A percentile compares a stretch with the other conserved stretches of the same genome.
Conservation (phyloP, 1,140 invertebrate genomes). For the Argopecten irradians region DNA sequence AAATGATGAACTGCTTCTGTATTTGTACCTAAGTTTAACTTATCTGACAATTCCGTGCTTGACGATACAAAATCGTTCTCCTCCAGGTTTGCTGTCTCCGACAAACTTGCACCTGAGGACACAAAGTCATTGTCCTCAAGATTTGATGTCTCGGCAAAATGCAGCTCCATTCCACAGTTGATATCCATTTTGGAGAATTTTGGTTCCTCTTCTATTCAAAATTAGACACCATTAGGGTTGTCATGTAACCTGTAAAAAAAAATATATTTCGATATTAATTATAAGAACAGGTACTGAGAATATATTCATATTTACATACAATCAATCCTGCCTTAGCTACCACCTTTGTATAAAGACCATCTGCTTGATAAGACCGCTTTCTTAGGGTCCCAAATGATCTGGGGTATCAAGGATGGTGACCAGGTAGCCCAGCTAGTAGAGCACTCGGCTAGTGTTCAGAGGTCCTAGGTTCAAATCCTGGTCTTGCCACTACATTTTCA, state of each 20-base stretch:
- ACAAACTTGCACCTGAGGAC: constrained; percentile 14
- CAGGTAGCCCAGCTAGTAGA: too few species aligned
- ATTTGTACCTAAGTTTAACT: constrained; percentile 37
- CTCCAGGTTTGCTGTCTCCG: constrained; percentile 35
- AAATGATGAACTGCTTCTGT: constrained; percentile 38
- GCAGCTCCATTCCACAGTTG: constrained; percentile 48
- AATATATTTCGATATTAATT: neutral
- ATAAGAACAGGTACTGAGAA: too few species aligned
- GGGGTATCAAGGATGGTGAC: too few species aligned
- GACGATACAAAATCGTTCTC: constrained; percentile 33
- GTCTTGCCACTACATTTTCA: too few species aligned
- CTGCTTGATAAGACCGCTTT: too few species aligned
- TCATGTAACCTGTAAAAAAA: neutral
- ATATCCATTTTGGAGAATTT: constrained; percentile 44
- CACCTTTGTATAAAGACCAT: too few species aligned
- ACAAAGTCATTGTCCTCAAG: constrained; percentile 39
- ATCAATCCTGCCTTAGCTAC: too few species aligned
- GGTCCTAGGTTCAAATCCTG: too few species aligned
- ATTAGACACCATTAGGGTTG: neutral
- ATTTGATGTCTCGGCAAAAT: constrained; percentile 44
- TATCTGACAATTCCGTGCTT: constrained; percentile 34
- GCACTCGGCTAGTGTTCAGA: too few species aligned
- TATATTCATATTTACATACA: too few species aligned
- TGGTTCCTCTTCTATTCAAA: neutral
- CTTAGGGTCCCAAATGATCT: too few species aligned